Evolutionary conservation across 2,888 invertebrate genomes (phyloP).

Genomic region (Agriopis marginaria): DNA sequence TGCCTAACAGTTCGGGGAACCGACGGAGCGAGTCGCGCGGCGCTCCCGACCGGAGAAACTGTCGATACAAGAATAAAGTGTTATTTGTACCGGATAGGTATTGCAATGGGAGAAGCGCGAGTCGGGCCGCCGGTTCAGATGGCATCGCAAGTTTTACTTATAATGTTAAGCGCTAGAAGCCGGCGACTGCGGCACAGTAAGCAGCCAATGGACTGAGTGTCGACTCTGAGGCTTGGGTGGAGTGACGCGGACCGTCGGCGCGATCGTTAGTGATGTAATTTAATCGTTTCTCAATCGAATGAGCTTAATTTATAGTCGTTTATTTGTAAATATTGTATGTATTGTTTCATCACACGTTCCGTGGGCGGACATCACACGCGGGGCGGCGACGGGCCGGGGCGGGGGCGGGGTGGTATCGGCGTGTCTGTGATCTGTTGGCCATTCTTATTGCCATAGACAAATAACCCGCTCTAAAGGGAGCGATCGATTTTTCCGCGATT

Average conservation of each 20-base stretch:
- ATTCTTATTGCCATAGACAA: constrained; percentile 59
- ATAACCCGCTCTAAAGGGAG: constrained; percentile 39
- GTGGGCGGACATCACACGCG: constrained; percentile 18
- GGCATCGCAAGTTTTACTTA: background rate
- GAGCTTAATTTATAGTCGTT: constrained; percentile 80
- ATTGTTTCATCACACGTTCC: constrained; percentile 66
- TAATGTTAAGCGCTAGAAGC: background rate
- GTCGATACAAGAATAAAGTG: constrained; percentile 27
- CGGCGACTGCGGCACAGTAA: constrained; percentile 21
- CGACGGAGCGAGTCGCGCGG: background rate
- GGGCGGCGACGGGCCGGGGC: constrained; percentile 40
- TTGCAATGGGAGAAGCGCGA: background rate
- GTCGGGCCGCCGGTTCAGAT: background rate
- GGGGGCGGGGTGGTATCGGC: constrained; percentile 23
- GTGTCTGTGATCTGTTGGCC: constrained; percentile 66
- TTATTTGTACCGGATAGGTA: constrained; percentile 20
- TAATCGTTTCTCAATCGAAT: constrained; percentile 71
- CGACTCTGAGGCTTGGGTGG: constrained; percentile 32
- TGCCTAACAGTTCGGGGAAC: background rate
- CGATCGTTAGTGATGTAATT: constrained; percentile 73
- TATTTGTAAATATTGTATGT: constrained; percentile 84
- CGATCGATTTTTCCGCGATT: constrained; percentile 44
- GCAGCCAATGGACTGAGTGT: constrained; percentile 38
- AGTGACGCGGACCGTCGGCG: constrained; percentile 20
- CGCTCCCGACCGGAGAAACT: background rate